phyloP scores from a whole-genome alignment of 2,113 vertebrate species.

The Nasalis larvatus region DNA sequence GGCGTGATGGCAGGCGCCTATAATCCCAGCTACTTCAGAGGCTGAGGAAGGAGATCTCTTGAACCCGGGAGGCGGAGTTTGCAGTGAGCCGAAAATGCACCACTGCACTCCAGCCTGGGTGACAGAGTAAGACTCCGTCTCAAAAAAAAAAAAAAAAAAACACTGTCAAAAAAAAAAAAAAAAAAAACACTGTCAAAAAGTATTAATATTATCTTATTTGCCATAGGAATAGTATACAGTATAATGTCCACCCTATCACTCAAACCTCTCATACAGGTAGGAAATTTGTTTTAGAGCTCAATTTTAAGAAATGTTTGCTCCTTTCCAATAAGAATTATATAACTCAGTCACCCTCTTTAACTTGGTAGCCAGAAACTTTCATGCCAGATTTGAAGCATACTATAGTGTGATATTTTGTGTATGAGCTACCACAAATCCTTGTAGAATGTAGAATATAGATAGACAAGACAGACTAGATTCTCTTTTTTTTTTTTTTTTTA shows the following conservation, averaged over 20 bases:
- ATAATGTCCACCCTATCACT: not conserved
- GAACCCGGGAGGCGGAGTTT: too few relatives aligned
- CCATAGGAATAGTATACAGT: not conserved
- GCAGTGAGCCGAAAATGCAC: too few relatives aligned
- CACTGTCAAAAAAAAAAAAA: not conserved
- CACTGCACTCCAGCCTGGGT: too few relatives aligned
- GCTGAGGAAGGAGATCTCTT: too few relatives aligned
- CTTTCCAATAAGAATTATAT: not conserved
- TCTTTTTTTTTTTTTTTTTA: not conserved
- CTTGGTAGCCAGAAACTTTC: not conserved
- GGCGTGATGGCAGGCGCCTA: too few relatives aligned
- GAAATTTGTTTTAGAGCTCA: slow-evolving; percentile 17
- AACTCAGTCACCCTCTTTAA: not conserved
- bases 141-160: not conserved
- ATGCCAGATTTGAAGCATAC: not conserved
- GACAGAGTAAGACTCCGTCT: too few relatives aligned
- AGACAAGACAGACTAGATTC: not conserved
- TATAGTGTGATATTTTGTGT: not conserved
- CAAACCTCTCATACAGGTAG: not conserved
- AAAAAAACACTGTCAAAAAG: not conserved
- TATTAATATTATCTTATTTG: not conserved
- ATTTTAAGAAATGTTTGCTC: not conserved
- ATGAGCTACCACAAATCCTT: not conserved
- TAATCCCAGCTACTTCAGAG: too few relatives aligned
- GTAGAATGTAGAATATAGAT: not conserved